Evolutionary conservation across 2,113 vertebrate species (phyloP).

Genomic region (Epinephelus cyanopodus): DNA sequence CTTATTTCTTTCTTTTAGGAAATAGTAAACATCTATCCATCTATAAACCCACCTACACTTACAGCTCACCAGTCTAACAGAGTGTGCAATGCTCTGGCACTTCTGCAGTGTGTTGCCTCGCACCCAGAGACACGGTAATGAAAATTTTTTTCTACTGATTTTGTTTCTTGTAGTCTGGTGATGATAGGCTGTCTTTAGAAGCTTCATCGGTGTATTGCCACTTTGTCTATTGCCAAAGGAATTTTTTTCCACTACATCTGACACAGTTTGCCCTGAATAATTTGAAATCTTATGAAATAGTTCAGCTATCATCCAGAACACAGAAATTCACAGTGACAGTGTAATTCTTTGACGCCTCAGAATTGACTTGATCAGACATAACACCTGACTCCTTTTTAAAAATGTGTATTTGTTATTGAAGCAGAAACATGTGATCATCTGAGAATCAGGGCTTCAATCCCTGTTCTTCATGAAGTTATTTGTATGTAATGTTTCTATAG

Average conservation of each 20-base stretch:
- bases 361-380: background rate
- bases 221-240: no score
- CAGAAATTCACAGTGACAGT: background rate
- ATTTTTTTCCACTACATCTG: background rate
- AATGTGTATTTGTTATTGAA: background rate
- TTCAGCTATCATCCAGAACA: background rate
- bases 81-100: conserved; percentile 97
- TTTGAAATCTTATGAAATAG: background rate
- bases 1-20: conserved; percentile 83
- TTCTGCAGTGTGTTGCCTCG: conserved; percentile 96
- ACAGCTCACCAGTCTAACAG: conserved; percentile 98
- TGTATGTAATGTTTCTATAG: background rate
- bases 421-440: background rate
- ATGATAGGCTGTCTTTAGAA: background rate
- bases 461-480: background rate
- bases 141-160: background rate
- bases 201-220: background rate
- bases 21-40: conserved; percentile 99
- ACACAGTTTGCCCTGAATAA: background rate
- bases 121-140: conserved; percentile 95
- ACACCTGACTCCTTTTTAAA: background rate
- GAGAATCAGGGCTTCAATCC: background rate
- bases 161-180: background rate
- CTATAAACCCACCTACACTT: conserved; percentile 97
- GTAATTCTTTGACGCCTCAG: background rate